A percentile compares a stretch with the other conserved stretches of the same genome.
phyloP scores from a whole-genome alignment of 2,113 vertebrate species.

The Oreochromis spilurus region DNA sequence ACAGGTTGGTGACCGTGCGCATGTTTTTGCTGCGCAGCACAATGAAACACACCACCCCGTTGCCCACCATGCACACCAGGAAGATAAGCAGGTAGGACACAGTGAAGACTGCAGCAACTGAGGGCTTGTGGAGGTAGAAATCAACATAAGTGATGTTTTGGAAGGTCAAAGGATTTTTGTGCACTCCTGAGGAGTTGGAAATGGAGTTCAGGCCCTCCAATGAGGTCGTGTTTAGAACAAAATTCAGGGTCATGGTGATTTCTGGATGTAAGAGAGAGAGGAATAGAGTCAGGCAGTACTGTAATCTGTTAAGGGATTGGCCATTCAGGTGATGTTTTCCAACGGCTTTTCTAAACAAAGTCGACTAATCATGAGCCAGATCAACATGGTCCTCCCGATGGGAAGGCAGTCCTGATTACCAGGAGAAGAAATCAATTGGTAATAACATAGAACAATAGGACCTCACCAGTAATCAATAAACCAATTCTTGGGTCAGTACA shows the following conservation, averaged over 20 bases:
- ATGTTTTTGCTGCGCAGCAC: conserved; percentile 81
- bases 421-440: background rate
- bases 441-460: background rate
- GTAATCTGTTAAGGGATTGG: background rate
- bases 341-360: background rate
- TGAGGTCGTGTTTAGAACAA: conserved; percentile 47
- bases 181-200: background rate
- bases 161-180: conserved; percentile 17
- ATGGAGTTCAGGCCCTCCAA: background rate
- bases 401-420: background rate
- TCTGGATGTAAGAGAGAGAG: background rate
- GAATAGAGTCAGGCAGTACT: background rate
- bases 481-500: background rate
- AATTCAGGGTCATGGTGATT: conserved; percentile 46
- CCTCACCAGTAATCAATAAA: conserved; percentile 1
- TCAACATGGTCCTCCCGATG: background rate
- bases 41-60: conserved; percentile 83
- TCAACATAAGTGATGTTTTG: conserved; percentile 81
- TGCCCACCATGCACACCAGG: conserved; percentile 87
- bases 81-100: conserved; percentile 89
- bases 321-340: background rate
- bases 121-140: conserved; percentile 84
- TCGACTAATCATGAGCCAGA: background rate
- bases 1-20: conserved; percentile 89
- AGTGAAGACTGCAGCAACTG: conserved; percentile 81